phyloP scores from a whole-genome alignment of 2,113 vertebrate genomes.

The Misgurnus mizolepis region DNA sequence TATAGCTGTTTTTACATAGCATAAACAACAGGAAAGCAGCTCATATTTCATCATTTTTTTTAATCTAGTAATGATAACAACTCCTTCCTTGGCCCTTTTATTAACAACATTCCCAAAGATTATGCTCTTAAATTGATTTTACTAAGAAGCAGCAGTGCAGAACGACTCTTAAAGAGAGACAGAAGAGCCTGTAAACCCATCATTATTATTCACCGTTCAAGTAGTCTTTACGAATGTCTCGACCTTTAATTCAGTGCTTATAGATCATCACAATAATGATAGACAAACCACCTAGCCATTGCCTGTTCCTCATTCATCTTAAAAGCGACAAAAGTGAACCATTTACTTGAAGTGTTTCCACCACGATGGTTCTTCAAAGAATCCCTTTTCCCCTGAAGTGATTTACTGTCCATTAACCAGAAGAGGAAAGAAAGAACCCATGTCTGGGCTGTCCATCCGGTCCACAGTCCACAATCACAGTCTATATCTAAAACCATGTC shows the following conservation, averaged over 20 bases:
- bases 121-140: not conserved
- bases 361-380: not conserved
- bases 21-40: no score
- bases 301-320: not conserved
- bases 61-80: not conserved
- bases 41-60: no score
- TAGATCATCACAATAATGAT: not conserved
- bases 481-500: not conserved
- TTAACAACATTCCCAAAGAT: not conserved
- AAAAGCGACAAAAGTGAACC: not conserved
- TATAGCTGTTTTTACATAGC: no score
- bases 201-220: not conserved
- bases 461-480: not conserved
- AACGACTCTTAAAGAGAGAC: not conserved
- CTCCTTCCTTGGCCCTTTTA: not conserved
- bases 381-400: no score
- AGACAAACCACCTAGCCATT: not conserved
- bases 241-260: not conserved
- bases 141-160: not conserved
- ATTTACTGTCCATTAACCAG: not conserved
- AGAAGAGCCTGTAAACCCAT: not conserved
- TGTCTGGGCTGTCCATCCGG: not conserved
- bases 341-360: slow-evolving; percentile 15
- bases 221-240: not conserved
- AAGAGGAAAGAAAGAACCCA: not conserved